These are phyloP conservation scores for Rhorus exstirpatorius DNA, from an alignment of 2,888 invertebrate genomes.

Conservation along the genomic window DNA sequence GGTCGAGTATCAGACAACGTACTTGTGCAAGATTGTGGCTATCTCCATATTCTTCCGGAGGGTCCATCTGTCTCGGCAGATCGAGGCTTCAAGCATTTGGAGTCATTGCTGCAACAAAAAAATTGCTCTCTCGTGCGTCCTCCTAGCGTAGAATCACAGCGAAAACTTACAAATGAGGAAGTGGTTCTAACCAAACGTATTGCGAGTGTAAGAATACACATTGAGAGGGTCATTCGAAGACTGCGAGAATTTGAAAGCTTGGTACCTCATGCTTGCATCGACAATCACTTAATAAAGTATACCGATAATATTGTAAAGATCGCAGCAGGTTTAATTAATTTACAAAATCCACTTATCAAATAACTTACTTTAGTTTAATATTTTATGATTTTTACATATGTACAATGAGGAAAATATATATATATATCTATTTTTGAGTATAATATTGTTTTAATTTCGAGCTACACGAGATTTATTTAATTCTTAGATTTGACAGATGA, in stretches of 20 bases:
- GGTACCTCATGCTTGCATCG: constrained; percentile 66
- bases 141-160: constrained; percentile 64
- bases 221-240: constrained; percentile 73
- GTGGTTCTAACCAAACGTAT: constrained; percentile 70
- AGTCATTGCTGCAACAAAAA: constrained; percentile 58
- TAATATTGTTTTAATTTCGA: no score
- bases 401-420: neutral
- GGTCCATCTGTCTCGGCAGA: constrained; percentile 71
- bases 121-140: constrained; percentile 67
- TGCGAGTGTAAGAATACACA: constrained; percentile 71
- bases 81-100: constrained; percentile 71
- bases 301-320: constrained; percentile 64
- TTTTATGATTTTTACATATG: neutral
- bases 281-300: constrained; percentile 50
- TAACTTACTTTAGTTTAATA: constrained; percentile 34
- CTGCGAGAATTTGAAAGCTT: constrained; percentile 70
- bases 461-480: neutral
- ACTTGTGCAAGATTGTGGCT: constrained; percentile 71
- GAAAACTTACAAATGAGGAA: constrained; percentile 51
- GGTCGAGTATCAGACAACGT: constrained; percentile 75
- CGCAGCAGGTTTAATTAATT: constrained; percentile 68
- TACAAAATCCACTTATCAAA: constrained; percentile 57
- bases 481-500: constrained; percentile 29
- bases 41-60: constrained; percentile 64
- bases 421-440: no score